Evolutionary conservation across 2,113 vertebrate genomes (phyloP), one percentile per base, ranked within the genome.

Genomic region (Amazona guildingii): DNA sequence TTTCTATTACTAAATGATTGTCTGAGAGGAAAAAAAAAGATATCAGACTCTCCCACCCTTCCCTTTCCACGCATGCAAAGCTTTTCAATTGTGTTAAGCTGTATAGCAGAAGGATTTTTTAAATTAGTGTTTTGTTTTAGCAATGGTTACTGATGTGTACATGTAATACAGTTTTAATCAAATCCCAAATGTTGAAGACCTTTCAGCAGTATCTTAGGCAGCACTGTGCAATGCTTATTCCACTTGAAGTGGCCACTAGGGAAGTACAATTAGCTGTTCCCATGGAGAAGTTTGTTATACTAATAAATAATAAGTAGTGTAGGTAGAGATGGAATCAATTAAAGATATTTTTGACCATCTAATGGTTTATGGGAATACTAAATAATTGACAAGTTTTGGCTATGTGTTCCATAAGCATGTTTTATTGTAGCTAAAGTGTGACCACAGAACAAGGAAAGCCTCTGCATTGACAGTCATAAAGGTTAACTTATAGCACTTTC

Each of bases 261-360:
- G 99, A 99, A 88, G 95, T 92, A 98, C 98, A 99, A 99, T 99
- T 99, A 99, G 98, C 98, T 97, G 98, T 99, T 99, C 98, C 99
- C 98, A 98, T 98, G 98, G 98, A 99, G 98, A 99, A 98, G 97
- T 98, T 98, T 97, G 98, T 98, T 98, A 98, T 97, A 98, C 97
- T 99, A 99, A 99, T 99, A 99, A 98, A 98, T 99, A 98, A 99
- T 98, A 99, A 98, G 98, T 98, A 98, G 98, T 94, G 98, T 98
- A 98, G 98, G 98, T 98, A 98, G 98, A 97, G 97, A 98, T 98
- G 98, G 98, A 99, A 99, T 99, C 99, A 99, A 99, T 99, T 99
- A 99, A 98, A 99, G 98, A 98, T 97, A 98, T 96, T 98, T 98
- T 98, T 99, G 99, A 99, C 98, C 98, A 98, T 97, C 98, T 97